A percentile compares a stretch with the other conserved stretches of the same genome.
phyloP scores from a whole-genome alignment of 2,113 vertebrate species.

The Plestiodon gilberti region DNA sequence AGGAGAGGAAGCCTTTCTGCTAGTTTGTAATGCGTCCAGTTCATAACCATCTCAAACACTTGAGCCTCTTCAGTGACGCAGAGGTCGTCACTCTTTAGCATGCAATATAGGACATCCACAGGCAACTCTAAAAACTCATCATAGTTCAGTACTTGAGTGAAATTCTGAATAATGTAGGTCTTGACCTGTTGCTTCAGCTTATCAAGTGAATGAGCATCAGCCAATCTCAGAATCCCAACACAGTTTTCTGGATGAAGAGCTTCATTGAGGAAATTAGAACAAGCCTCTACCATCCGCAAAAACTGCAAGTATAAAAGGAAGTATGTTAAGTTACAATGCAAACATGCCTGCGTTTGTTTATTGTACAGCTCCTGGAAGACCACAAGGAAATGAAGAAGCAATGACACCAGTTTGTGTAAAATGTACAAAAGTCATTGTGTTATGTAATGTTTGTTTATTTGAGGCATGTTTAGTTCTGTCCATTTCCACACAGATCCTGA shows the following conservation, averaged over 20 bases:
- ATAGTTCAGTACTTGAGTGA: constrained; percentile 84
- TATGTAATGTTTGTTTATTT: not conserved
- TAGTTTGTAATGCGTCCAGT: constrained; percentile 85
- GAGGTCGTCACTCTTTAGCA: constrained; percentile 88
- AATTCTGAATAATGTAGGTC: constrained; percentile 88
- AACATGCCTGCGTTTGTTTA: not conserved
- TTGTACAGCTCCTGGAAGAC: not conserved
- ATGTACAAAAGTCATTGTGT: not conserved
- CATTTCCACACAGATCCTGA: not conserved
- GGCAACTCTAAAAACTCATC: constrained; percentile 92
- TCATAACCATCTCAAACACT: constrained; percentile 90
- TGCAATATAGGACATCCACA: constrained; percentile 78
- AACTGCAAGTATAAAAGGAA: constrained; percentile 79
- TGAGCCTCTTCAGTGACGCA: constrained; percentile 88
- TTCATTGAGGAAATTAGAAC: constrained; percentile 87
- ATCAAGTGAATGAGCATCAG: constrained; percentile 86
- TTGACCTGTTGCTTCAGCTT: constrained; percentile 82
- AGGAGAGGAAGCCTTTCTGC: constrained; percentile 79
- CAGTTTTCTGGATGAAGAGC: constrained; percentile 92
- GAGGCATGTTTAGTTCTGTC: not conserved
- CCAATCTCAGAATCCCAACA: constrained; percentile 88
- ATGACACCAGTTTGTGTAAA: not conserved
- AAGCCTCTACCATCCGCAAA: constrained; percentile 91
- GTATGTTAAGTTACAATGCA: not conserved
- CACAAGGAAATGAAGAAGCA: not conserved